Evolutionary conservation across 2,797 vertebrate genomes (phyloP).

Genomic region (Ctenopoma kingsleyae): DNA sequence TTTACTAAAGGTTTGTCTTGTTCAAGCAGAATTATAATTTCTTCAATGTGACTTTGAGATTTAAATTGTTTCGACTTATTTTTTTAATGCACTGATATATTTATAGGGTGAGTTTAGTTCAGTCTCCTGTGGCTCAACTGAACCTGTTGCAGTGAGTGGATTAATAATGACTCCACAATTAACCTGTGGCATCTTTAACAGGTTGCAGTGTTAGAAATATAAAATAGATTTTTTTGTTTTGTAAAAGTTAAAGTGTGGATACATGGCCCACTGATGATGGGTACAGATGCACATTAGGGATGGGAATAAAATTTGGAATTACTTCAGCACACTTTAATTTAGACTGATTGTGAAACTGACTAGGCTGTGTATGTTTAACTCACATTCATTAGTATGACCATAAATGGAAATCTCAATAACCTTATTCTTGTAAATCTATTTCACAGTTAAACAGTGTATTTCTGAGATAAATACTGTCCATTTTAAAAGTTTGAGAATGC

Average conservation of each 20-base stretch:
- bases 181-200: constrained; percentile 65
- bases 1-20: constrained; percentile 18
- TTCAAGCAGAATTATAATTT: constrained; percentile 37
- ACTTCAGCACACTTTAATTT: constrained; percentile 30
- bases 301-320: constrained; percentile 18
- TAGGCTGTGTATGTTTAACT: constrained; percentile 34
- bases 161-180: constrained; percentile 69
- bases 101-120: constrained; percentile 31
- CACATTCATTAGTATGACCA: constrained; percentile 9
- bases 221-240: constrained; percentile 39
- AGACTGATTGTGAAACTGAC: constrained; percentile 20
- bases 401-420: constrained; percentile 13
- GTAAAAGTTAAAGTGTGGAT: constrained; percentile 1
- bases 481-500: constrained; percentile 9
- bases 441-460: constrained; percentile 3
- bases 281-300: constrained; percentile 14
- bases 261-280: constrained; percentile 20
- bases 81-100: constrained; percentile 28
- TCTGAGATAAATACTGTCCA: constrained; percentile 9
- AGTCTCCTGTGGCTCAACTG: constrained; percentile 46
- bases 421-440: constrained; percentile 17
- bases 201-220: constrained; percentile 32
- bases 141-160: constrained; percentile 73
- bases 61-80: constrained; percentile 27
- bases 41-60: constrained; percentile 33